A percentile compares a stretch with the other conserved stretches of the same genome.
phyloP scores from a whole-genome alignment of 2,888 invertebrate genomes.

The Synergus laeviventris region DNA sequence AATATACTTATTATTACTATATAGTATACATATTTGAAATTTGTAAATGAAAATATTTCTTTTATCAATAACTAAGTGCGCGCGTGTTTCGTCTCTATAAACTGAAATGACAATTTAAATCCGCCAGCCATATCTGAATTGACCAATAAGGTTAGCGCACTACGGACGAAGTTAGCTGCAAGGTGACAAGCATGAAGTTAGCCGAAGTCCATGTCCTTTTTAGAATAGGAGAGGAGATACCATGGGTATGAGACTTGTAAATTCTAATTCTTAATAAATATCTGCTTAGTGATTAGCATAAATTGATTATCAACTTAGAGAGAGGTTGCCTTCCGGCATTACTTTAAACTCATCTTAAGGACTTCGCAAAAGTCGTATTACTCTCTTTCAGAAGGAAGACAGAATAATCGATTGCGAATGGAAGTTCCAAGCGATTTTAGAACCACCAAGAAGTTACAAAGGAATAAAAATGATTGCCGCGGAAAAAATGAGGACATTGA shows the following conservation, averaged over 20 bases:
- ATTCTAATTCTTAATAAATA: not conserved
- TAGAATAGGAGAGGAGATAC: too few relatives aligned
- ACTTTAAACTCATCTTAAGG: not conserved
- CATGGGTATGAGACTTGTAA: not conserved
- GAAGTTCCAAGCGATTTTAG: constrained; percentile 43
- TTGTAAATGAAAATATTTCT: too few relatives aligned
- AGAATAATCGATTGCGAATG: constrained; percentile 50
- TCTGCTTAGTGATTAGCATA: not conserved
- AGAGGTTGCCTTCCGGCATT: not conserved
- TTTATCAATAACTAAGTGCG: too few relatives aligned
- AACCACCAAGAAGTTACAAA: constrained; percentile 42
- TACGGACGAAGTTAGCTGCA: too few relatives aligned
- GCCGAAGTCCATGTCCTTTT: too few relatives aligned
- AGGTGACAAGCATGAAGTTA: too few relatives aligned
- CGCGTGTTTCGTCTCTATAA: too few relatives aligned
- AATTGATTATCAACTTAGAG: not conserved
- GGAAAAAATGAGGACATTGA: constrained; percentile 54
- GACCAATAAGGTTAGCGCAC: too few relatives aligned
- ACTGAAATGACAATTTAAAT: too few relatives aligned
- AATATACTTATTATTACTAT: too few relatives aligned
- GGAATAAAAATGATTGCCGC: constrained; percentile 50
- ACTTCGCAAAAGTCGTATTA: constrained; percentile 28
- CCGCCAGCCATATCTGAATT: too few relatives aligned
- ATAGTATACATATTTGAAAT: too few relatives aligned
- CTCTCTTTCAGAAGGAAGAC: constrained; percentile 23